Conservation (phyloP, 1,140 invertebrate species). For the Aradophagus sp. region DNA sequence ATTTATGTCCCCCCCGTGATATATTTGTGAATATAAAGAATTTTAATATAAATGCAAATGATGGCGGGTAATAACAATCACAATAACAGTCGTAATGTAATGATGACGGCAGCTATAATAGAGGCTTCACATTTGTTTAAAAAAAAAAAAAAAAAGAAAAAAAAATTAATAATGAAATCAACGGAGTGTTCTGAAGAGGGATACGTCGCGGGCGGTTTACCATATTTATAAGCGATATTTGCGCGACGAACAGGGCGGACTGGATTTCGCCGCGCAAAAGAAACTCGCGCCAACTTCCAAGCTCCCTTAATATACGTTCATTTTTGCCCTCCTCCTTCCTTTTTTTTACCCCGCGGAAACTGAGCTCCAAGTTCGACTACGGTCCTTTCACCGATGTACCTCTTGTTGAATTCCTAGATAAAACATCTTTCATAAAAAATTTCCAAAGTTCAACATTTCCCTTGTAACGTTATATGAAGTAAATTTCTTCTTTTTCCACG, state of each 20-base stretch:
- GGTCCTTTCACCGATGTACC: constrained; percentile 38
- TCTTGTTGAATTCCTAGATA: constrained; percentile 28
- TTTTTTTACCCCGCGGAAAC: constrained; percentile 7
- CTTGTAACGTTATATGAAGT: constrained; percentile 25
- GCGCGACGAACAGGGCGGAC: constrained; percentile 5
- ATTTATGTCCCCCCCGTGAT: constrained; percentile 24
- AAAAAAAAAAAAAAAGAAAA: no score
- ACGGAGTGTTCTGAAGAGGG: constrained; percentile 7
- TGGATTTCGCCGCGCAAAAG: constrained; percentile 7
- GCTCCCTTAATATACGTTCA: constrained; percentile 37
- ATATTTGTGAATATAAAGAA: no score
- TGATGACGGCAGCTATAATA: background rate
- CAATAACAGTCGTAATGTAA: background rate
- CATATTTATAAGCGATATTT: constrained; percentile 50
- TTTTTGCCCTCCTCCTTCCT: constrained; percentile 11
- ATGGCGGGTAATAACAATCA: constrained; percentile 1
- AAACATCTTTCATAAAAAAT: constrained; percentile 44
- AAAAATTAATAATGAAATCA: background rate
- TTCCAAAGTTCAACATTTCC: constrained; percentile 37
- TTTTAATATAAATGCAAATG: constrained; percentile 5
- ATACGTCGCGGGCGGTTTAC: constrained; percentile 20
- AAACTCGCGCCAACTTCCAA: constrained; percentile 29
- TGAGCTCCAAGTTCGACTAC: constrained; percentile 28
- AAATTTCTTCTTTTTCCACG: constrained; percentile 13
- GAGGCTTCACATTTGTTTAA: background rate